Conservation (phyloP, 2,113 vertebrate species). For the Chionomys nivalis region DNA sequence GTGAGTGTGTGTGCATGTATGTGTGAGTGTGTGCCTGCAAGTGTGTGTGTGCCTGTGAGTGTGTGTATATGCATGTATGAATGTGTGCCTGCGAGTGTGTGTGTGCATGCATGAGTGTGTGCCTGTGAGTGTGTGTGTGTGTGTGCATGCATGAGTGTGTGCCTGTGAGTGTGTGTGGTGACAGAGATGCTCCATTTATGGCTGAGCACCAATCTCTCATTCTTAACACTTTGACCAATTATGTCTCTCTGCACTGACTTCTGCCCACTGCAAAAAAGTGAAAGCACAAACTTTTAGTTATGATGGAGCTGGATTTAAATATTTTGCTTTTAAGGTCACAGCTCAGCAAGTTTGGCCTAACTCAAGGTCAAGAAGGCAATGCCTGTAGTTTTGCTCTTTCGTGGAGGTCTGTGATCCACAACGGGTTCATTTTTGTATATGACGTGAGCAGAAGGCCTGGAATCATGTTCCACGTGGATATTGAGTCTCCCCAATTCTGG, state of each 20-base stretch:
- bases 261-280: background rate
- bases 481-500: background rate
- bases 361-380: background rate
- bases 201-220: background rate
- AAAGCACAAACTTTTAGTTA: background rate
- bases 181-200: background rate
- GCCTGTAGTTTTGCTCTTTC: background rate
- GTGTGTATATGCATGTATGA: no score
- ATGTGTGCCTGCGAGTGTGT: no score
- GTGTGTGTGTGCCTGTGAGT: no score
- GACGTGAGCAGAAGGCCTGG: background rate
- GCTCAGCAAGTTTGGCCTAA: no score
- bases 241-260: background rate
- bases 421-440: background rate
- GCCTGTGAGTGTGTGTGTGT: no score
- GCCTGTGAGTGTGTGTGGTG: no score
- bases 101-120: no score
- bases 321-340: no score
- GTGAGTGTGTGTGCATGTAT: no score
- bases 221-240: background rate
- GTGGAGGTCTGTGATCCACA: background rate
- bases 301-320: no score
- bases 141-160: no score
- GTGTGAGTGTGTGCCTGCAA: no score
- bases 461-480: background rate